These are phyloP conservation scores for Serilophus lunatus DNA, from an alignment of 2,113 vertebrate species.

Conservation along the genomic window DNA sequence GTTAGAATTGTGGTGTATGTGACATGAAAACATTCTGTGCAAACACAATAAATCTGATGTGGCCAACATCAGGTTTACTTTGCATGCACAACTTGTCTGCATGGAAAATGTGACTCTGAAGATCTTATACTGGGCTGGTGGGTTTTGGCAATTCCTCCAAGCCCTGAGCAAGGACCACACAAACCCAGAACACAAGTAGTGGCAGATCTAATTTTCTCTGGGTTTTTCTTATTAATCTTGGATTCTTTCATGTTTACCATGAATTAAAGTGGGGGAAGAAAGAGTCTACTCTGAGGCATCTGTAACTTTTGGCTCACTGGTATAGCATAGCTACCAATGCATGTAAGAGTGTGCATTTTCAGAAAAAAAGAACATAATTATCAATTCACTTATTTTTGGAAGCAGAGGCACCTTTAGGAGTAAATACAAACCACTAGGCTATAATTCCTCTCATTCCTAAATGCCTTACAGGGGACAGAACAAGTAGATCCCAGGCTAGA, in stretches of 20 bases:
- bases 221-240: not conserved
- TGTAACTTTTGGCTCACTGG: not conserved
- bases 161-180: not conserved
- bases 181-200: not conserved
- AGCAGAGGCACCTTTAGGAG: not conserved
- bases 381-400: not conserved
- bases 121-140: not conserved
- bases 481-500: not conserved
- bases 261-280: not conserved
- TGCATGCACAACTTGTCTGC: not conserved
- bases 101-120: not conserved
- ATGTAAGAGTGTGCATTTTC: not conserved
- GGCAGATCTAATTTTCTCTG: not conserved
- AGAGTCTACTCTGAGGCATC: not conserved
- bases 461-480: not conserved
- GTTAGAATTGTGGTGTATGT: not conserved
- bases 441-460: not conserved
- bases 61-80: not conserved
- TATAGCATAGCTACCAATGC: not conserved
- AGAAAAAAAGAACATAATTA: not conserved
- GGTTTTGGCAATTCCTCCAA: not conserved
- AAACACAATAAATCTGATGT: not conserved
- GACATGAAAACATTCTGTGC: not conserved
- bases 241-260: not conserved
- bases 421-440: not conserved